Base-by-base conservation (phyloP, 2,888 invertebrate species). In the Leptopilina myrica region DNA sequence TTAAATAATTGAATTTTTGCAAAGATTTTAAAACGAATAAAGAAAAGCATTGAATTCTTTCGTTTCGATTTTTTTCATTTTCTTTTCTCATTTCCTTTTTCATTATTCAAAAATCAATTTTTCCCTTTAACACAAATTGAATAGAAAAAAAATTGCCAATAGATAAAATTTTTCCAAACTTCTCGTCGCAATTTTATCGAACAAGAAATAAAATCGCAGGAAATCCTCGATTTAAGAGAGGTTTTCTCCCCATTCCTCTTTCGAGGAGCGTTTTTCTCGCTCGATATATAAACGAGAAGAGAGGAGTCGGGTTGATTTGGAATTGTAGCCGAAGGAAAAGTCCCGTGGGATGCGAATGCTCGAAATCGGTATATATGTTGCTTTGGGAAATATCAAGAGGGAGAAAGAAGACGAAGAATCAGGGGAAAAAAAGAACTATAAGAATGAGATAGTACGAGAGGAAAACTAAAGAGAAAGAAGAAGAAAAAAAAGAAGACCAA, bases 401-500 rank as follows among this genome's bases (percentile, higher is more conserved):
- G 49, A 53, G 53, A n/a, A 20, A 49, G 11, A 46, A 67, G 33
- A 33, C 33, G 33, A 43, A 1, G 8, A 43, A 43, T 43, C 20
- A 20, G 20, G 20, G 20, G 7, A 11, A 15, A 80, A 59, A 49
- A 49, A 12, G 11, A 49, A 49, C 11, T 49, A 49, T 49, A 49
- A 46, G 56, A 64, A 64, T 67, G 43, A 40, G 56, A 77, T 43
- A 56, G 62, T 65, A 33, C 14, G 14, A 78, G 62, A 75, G 8
- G 9, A 14, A 73, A 73, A 59, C 12, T 67, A 40, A 20, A 64
- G 53, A 59, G 43, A 43, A 64, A 53, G 69, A 76, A 79, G 73
- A 84, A 87, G 78, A 67, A 79, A 56, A 78, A 79, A 76, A 84
- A 87, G 78, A 76, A 79, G 62, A 65, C 77, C 53, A 59, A 59